Evolutionary conservation across 2,797 vertebrate genomes (phyloP).

Genomic region (Acrossocheilus wenchowensis): DNA sequence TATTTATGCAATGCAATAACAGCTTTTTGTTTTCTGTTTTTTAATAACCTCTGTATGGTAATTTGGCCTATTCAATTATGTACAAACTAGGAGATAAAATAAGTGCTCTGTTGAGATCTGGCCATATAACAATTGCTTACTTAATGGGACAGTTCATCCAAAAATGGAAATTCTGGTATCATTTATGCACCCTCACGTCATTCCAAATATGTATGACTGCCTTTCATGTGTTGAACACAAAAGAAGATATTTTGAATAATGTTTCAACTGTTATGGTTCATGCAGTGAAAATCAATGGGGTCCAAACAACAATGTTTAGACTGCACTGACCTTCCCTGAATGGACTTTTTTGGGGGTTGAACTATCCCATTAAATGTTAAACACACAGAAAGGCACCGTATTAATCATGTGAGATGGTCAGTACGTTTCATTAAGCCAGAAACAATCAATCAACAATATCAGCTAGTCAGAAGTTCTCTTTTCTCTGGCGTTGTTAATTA

Average conservation of each 20-base stretch:
- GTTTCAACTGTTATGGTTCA: neutral
- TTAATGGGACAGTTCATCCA: neutral
- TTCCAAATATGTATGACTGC: neutral
- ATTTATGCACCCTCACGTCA: neutral
- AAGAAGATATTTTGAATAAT: neutral
- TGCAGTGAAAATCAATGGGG: neutral
- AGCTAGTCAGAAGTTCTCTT: slow-evolving; percentile 41
- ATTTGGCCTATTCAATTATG: neutral
- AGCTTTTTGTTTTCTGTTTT: neutral
- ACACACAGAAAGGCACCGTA: slow-evolving; percentile 40
- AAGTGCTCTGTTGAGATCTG: slow-evolving; percentile 12
- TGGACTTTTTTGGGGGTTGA: neutral
- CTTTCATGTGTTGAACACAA: neutral
- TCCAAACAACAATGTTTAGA: neutral
- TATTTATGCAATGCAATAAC: neutral
- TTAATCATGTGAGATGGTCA: slow-evolving; percentile 54
- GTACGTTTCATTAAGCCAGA: slow-evolving; percentile 29
- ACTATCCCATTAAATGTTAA: slow-evolving; percentile 43
- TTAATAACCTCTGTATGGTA: neutral
- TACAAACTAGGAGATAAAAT: neutral
- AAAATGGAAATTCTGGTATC: neutral
- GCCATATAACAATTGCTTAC: neutral
- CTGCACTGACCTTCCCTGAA: neutral
- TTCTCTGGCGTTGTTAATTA: slow-evolving; percentile 23
- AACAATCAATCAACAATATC: slow-evolving; percentile 43